These are phyloP conservation scores for Odontocerum albicorne DNA, from an alignment of 2,888 invertebrate genomes.

Conservation along the genomic window DNA sequence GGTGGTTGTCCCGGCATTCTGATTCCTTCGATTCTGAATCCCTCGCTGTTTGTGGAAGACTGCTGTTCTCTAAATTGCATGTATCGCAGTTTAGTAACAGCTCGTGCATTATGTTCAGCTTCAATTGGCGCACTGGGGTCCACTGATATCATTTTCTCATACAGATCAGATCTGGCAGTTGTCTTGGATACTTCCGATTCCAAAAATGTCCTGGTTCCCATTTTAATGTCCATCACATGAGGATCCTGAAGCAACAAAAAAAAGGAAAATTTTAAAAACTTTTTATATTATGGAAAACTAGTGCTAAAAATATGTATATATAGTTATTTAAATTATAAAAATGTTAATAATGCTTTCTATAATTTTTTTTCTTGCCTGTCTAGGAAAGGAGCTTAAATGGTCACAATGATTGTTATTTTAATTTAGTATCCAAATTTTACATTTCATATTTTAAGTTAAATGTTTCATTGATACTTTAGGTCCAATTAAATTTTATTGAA, in stretches of 20 bases:
- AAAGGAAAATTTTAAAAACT: background rate
- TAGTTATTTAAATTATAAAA: too few relatives aligned
- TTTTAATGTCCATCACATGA: conserved; percentile 96
- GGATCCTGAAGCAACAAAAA: conserved; percentile 63
- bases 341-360: too few relatives aligned
- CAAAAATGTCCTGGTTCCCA: conserved; percentile 94
- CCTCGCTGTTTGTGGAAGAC: conserved; percentile 89
- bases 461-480: too few relatives aligned
- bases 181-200: conserved; percentile 93
- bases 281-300: too few relatives aligned
- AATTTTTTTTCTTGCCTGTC: too few relatives aligned
- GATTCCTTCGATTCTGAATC: conserved; percentile 95
- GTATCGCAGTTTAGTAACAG: conserved; percentile 94
- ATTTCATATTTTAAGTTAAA: too few relatives aligned
- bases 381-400: too few relatives aligned
- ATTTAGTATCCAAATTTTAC: too few relatives aligned
- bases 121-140: conserved; percentile 84
- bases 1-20: conserved; percentile 82
- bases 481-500: too few relatives aligned
- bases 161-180: conserved; percentile 81
- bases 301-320: too few relatives aligned
- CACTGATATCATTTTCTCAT: conserved; percentile 93
- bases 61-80: conserved; percentile 95
- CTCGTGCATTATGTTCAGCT: conserved; percentile 77
- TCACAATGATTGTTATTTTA: too few relatives aligned